These are phyloP conservation scores for Conus betulinus DNA, from an alignment of 1,140 invertebrate species.

Conservation along the genomic window DNA sequence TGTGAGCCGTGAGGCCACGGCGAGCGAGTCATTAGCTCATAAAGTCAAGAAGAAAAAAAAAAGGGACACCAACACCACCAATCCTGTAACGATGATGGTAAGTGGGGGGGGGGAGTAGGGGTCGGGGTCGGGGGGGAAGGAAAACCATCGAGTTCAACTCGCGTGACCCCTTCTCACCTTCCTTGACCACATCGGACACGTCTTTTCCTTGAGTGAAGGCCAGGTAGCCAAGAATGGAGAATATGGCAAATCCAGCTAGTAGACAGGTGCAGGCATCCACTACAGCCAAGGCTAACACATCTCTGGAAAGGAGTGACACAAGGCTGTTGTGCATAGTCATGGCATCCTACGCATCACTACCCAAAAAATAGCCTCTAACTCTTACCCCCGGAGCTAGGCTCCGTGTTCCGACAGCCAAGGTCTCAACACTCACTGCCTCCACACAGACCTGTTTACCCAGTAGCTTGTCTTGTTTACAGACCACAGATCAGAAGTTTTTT, in stretches of 20 bases:
- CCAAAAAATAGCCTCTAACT: too few species aligned
- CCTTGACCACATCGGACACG: slow-evolving; percentile 68
- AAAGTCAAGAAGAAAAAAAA: neutral
- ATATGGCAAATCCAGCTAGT: slow-evolving; percentile 73
- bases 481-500: too few species aligned
- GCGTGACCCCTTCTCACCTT: slow-evolving; percentile 58
- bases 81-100: too few species aligned
- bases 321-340: neutral
- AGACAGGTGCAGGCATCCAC: slow-evolving; percentile 72
- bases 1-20: slow-evolving; percentile 8
- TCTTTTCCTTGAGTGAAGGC: slow-evolving; percentile 66
- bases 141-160: neutral
- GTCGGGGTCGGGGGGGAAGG: neutral
- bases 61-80: neutral
- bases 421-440: too few species aligned
- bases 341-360: neutral
- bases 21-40: neutral
- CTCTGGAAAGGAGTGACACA: slow-evolving; percentile 55
- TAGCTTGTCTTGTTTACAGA: too few species aligned
- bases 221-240: slow-evolving; percentile 72
- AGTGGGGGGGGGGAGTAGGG: neutral
- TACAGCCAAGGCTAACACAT: slow-evolving; percentile 63
- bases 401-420: too few species aligned
- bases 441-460: too few species aligned
- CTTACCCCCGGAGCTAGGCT: too few species aligned